Evolutionary conservation across 2,113 vertebrate genomes (phyloP), one percentile per base, ranked within the genome.

Genomic region (Dicrurus megarhynchus): DNA sequence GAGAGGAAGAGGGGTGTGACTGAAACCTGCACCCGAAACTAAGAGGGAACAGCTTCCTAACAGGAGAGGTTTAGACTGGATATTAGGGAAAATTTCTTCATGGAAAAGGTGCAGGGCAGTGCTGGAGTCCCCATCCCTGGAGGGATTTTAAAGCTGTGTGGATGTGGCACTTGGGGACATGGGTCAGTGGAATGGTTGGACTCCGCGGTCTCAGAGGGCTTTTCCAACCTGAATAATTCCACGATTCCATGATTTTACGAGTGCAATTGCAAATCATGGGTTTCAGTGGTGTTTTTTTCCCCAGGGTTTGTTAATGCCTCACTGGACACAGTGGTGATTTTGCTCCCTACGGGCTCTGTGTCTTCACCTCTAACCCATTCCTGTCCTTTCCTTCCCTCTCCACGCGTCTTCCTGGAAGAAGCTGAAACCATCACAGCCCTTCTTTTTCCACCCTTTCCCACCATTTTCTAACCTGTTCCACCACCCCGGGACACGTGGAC

Each of bases 401-500:
- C 49, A 41, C 7, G 0, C 8, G 3, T 24, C 18, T 16, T 81
- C 57, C 53, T 69, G 37, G 5, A 73, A 17, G 24, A 46, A 88
- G 70, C 78, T 53, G 53, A 56, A 83, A 60, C 0, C 0, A 69
- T 2, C 64, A 21, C 14, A 78, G 9, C 52, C 19, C 5, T 16
- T 68, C 23, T 14, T 11, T 23, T 53, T 3, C 33, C 13, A 12
- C 20, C 26, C 9, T 44, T 81, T 37, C 10, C 35, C 7, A 3
- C 32, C 6, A 0, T 82, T 76, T 76, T 55, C 65, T 21, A 69
- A 73, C 81, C 77, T 7, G 26, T 11, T 87, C 78, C 74, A 42
- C 42, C 77, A 83, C 41, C 32, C 44, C 26, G 32, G 61, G 46
- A 60, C 1, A 1, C 0, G 9, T 0, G 5, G 39, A 21, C 35